These are phyloP conservation scores for Shargacucullia verbasci DNA, from an alignment of 2,888 invertebrate species.

Conservation along the genomic window DNA sequence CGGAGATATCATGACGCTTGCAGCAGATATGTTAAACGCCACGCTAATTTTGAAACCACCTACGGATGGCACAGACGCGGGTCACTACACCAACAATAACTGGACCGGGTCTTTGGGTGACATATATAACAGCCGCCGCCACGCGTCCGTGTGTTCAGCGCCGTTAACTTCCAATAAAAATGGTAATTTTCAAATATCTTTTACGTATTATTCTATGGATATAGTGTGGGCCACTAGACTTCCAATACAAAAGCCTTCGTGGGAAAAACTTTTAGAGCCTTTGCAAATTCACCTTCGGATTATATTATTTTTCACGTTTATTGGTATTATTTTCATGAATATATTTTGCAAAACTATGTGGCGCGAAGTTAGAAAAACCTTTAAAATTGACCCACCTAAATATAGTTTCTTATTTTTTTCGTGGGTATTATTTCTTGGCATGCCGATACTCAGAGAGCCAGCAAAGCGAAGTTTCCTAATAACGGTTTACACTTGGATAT, in stretches of 20 bases:
- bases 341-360: constrained; percentile 59
- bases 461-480: constrained; percentile 57
- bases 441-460: constrained; percentile 66
- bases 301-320: constrained; percentile 63
- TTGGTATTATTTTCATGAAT: constrained; percentile 64
- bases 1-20: constrained; percentile 68
- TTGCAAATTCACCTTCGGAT: constrained; percentile 62
- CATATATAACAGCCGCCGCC: constrained; percentile 63
- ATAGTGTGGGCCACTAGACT: constrained; percentile 72
- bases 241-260: constrained; percentile 63
- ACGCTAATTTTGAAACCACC: constrained; percentile 66
- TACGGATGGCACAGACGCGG: constrained; percentile 58
- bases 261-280: constrained; percentile 73
- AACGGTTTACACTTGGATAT: constrained; percentile 69
- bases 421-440: constrained; percentile 70
- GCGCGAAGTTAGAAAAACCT: constrained; percentile 51
- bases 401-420: constrained; percentile 72
- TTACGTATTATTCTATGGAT: constrained; percentile 71
- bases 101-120: constrained; percentile 79
- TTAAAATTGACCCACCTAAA: constrained; percentile 61
- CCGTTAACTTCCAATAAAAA: constrained; percentile 67
- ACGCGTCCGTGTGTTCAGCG: constrained; percentile 67
- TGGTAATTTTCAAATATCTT: constrained; percentile 75
- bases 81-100: constrained; percentile 63
- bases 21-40: constrained; percentile 68